A percentile compares a stretch with the other conserved stretches of the same genome.
phyloP scores from a whole-genome alignment of 2,888 invertebrate species.

The Temnothorax rugatulus region DNA sequence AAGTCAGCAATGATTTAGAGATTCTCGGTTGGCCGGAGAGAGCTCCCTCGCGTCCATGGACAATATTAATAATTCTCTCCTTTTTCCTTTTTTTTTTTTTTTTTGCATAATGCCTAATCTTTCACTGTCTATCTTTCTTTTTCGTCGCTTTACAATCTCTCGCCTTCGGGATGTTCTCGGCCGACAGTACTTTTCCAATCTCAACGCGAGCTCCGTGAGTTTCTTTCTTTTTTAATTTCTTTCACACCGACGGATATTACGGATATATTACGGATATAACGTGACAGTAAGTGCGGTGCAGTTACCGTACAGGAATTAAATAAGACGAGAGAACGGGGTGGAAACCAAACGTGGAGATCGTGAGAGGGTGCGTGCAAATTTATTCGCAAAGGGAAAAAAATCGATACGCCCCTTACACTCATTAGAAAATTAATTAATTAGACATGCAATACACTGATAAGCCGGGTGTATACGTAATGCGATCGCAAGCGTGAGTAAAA shows the following conservation, averaged over 20 bases:
- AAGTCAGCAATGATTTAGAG: constrained; percentile 70
- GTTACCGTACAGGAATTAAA: constrained; percentile 16
- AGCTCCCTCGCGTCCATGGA: constrained; percentile 41
- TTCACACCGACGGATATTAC: constrained; percentile 9
- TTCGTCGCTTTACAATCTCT: constrained; percentile 14
- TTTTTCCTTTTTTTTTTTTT: not conserved
- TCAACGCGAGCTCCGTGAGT: constrained; percentile 5
- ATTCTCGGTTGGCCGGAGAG: constrained; percentile 52
- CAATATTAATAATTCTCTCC: constrained; percentile 10
- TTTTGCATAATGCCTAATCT: not conserved
- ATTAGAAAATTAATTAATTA: not conserved
- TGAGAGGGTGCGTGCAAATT: constrained; percentile 1
- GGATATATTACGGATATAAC: not conserved
- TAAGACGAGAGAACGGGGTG: not conserved
- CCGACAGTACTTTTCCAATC: not conserved
- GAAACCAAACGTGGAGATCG: constrained; percentile 1
- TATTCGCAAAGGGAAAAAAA: not conserved
- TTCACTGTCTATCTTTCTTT: constrained; percentile 10
- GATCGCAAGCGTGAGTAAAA: not conserved
- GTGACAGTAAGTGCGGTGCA: constrained; percentile 40
- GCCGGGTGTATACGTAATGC: not conserved
- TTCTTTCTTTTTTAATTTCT: not conserved
- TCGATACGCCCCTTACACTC: not conserved
- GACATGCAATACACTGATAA: not conserved
- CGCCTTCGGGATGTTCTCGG: constrained; percentile 2